Evolutionary conservation across 2,888 invertebrate species (phyloP).

Genomic region (Noctuana brunneofusca): DNA sequence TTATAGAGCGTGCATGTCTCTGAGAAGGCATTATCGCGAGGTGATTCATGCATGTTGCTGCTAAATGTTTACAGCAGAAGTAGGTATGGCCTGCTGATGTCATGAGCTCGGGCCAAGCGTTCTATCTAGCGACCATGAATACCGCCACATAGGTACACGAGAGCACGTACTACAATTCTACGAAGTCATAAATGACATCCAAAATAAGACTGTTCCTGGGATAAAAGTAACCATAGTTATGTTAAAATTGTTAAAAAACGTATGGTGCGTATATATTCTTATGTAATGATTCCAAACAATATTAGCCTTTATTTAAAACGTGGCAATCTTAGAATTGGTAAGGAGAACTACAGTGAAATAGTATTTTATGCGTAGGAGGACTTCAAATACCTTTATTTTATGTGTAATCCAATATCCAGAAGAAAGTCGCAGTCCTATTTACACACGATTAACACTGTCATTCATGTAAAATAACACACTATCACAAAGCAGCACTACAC

Average conservation of each 20-base stretch:
- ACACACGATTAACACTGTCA: constrained; percentile 76
- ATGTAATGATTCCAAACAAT: constrained; percentile 66
- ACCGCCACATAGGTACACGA: constrained; percentile 40
- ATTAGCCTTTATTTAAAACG: constrained; percentile 32
- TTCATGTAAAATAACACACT: constrained; percentile 73
- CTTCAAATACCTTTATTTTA: constrained; percentile 77
- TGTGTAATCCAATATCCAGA: constrained; percentile 82
- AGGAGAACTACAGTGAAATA: constrained; percentile 37
- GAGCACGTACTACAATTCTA: constrained; percentile 53
- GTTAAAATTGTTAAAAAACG: too few species aligned
- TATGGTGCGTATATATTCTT: constrained; percentile 56
- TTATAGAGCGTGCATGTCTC: constrained; percentile 12
- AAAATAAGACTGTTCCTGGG: constrained; percentile 32
- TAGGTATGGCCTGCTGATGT: constrained; percentile 73
- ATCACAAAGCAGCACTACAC: constrained; percentile 80
- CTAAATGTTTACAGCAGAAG: constrained; percentile 65
- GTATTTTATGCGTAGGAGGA: constrained; percentile 67
- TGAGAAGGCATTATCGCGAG: constrained; percentile 21
- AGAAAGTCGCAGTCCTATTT: constrained; percentile 76
- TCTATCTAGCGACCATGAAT: constrained; percentile 48
- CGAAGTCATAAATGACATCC: constrained; percentile 46
- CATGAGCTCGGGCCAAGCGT: constrained; percentile 54
- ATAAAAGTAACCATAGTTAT: constrained; percentile 33
- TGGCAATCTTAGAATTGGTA: constrained; percentile 11
- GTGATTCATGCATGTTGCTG: constrained; percentile 36